Base-by-base conservation (phyloP, 1,140 invertebrate genomes). In the Zaprionus lachaisei region DNA sequence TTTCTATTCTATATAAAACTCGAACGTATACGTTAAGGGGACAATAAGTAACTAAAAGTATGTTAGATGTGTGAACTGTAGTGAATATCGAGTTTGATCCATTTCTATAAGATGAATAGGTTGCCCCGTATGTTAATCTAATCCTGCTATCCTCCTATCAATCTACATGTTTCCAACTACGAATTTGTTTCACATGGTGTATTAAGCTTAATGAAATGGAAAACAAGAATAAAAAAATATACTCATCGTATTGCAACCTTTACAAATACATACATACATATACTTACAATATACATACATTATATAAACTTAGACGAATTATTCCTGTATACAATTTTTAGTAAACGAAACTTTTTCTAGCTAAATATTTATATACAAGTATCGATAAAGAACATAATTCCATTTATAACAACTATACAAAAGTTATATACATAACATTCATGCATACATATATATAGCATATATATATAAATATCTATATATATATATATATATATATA, bases 121-220 rank as follows among this genome's bases (percentile, higher is more conserved):
- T 12, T 20, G 24, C 5, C 20, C 47, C 47, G 14, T 20, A 26
- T 26, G 24, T 26, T 26, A 51, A 11, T 14, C 20, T 24, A 1
- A 51, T 2, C 47, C 47, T 14, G 22, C 47, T 26, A 5, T 51
- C 9, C 47, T 51, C 9, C 47, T 51, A 51, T 7, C 47, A 51
- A 47, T n/a, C 41, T 51, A 51, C 47, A 51, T 67, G 74, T 80
- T 80, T 80, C 78, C 78, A 77, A 80, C 78, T 73, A 80, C 78
- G 78, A 80, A 80, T 80, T 80, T 80, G 69, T 77, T 80, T 80
- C 78, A 80, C 78, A 72, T 80, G 78, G 78, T 80, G 78, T 77
- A 77, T 77, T 80, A 69, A 80, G 78, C 78, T 80, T 77, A 80
- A 80, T 67, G 55, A 64, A 24, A 47, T 47, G n/a, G n/a, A 17